Evolutionary conservation across 2,888 invertebrate species (phyloP).

Genomic region (Masnerella sp.): DNA sequence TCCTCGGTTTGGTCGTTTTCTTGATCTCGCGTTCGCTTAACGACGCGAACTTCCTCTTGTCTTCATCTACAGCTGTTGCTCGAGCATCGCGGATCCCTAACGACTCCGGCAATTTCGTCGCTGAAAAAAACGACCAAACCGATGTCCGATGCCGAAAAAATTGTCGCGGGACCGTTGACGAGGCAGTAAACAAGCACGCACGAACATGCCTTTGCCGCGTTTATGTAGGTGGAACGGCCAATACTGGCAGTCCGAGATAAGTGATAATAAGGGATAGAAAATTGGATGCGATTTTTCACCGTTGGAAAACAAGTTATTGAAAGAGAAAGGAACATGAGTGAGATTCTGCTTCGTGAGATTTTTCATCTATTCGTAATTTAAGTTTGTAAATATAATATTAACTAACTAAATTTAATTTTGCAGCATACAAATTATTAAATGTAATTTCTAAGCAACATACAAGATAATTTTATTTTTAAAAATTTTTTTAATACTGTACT

Average conservation of each 20-base stretch:
- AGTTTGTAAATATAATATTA: no score
- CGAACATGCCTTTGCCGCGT: constrained; percentile 33
- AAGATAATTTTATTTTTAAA: no score
- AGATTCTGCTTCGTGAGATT: no score
- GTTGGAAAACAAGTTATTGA: no score
- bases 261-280: constrained; percentile 19
- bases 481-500: no score
- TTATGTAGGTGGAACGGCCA: constrained; percentile 46
- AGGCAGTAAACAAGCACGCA: constrained; percentile 51
- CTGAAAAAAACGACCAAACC: constrained; percentile 29
- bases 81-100: constrained; percentile 45
- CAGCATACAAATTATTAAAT: no score
- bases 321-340: no score
- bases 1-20: constrained; percentile 31
- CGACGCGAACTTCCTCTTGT: constrained; percentile 54
- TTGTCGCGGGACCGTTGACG: constrained; percentile 54
- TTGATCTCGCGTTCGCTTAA: constrained; percentile 36
- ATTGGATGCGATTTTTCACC: constrained; percentile 3
- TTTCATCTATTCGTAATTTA: no score
- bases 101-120: constrained; percentile 46
- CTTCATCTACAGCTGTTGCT: constrained; percentile 50
- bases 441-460: no score
- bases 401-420: no score
- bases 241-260: constrained; percentile 12
- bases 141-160: constrained; percentile 41